Evolutionary conservation across 2,888 invertebrate species (phyloP).

Genomic region (Tipula vernalis): DNA sequence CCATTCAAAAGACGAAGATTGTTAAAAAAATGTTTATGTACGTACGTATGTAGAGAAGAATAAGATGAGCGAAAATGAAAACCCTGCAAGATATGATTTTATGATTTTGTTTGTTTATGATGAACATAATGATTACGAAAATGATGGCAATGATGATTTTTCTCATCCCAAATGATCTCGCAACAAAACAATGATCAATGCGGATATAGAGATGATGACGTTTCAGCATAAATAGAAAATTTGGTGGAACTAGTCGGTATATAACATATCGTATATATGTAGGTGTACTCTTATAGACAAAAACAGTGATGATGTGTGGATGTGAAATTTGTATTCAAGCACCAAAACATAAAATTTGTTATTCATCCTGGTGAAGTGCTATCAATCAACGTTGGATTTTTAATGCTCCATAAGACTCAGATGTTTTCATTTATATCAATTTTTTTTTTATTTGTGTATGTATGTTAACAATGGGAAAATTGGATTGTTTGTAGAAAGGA

Average conservation of each 20-base stretch:
- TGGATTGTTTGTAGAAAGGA: background rate
- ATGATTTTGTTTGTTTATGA: conserved; percentile 4
- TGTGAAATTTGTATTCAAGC: background rate
- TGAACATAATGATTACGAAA: background rate
- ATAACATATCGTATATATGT: background rate
- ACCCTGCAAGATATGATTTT: background rate
- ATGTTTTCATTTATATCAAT: background rate
- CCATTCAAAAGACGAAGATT: background rate
- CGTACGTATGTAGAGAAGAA: background rate
- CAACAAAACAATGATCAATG: background rate
- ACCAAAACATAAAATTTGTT: background rate
- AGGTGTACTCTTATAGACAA: background rate
- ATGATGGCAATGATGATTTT: background rate
- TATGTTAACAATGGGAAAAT: background rate
- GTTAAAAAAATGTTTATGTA: no score
- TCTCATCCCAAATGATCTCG: background rate
- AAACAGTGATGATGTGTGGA: background rate
- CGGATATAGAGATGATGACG: background rate
- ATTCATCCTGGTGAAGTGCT: background rate
- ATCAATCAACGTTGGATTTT: background rate
- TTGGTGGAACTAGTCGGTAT: background rate
- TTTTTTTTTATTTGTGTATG: background rate
- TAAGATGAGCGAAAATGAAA: background rate
- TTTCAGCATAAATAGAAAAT: background rate
- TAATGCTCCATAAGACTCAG: background rate